These are phyloP conservation scores for Plectropomus leopardus DNA, from an alignment of 2,113 vertebrate genomes.

Conservation along the genomic window DNA sequence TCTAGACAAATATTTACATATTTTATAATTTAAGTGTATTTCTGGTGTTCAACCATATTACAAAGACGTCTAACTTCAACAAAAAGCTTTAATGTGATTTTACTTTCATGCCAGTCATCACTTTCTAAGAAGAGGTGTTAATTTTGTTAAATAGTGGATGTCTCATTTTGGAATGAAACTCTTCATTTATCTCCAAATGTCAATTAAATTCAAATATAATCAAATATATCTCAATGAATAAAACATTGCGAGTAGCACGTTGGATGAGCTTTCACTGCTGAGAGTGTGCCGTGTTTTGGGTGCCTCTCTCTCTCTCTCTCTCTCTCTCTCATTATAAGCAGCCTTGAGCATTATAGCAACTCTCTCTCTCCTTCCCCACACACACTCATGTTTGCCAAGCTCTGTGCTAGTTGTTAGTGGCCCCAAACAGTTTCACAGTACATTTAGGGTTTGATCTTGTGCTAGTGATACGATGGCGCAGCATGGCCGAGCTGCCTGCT, in stretches of 20 bases:
- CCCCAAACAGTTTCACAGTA: constrained; percentile 57
- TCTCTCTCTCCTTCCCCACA: constrained; percentile 21
- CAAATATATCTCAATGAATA: constrained; percentile 73
- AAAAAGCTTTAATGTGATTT: constrained; percentile 27
- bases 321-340: constrained; percentile 62
- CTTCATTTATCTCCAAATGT: constrained; percentile 69
- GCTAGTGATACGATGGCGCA: constrained; percentile 56
- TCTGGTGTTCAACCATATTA: not conserved
- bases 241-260: constrained; percentile 71
- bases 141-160: constrained; percentile 61
- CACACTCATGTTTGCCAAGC: constrained; percentile 37
- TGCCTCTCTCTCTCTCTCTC: constrained; percentile 26
- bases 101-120: constrained; percentile 37
- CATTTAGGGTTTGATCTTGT: constrained; percentile 60
- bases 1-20: not conserved
- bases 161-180: constrained; percentile 62
- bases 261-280: constrained; percentile 56
- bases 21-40: not conserved
- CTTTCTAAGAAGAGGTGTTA: constrained; percentile 59
- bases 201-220: constrained; percentile 76
- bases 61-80: not conserved
- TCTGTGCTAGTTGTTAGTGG: constrained; percentile 44
- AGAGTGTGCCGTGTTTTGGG: constrained; percentile 34
- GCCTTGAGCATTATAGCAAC: constrained; percentile 53
- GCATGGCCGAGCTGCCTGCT: constrained; percentile 36